Evolutionary conservation across 92 coral and sea anemone genomes (phyloP), one percentile per base, ranked within the genome.

Genomic region (Zoanthus solanderi): DNA sequence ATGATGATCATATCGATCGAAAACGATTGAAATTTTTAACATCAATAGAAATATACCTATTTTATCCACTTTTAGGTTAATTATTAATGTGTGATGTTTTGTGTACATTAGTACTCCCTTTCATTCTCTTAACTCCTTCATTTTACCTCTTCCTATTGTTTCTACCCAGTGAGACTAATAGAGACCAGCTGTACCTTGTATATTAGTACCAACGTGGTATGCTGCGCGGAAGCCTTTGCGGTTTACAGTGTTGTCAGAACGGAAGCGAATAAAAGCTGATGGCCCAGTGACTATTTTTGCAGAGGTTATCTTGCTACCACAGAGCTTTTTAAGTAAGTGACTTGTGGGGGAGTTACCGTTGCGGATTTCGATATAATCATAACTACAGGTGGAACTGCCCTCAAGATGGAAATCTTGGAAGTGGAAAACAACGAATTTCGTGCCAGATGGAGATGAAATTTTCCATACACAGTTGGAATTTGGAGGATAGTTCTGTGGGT

Each of bases 211-310:
- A 9, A 6, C 29, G 37, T 15, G 16, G 50, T 57, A 78, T 6
- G 30, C 52, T 9, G 83, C 83, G 1, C 30, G 48, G 52, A 78
- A 78, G 2, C 83, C 83, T 29, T 15, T 78, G 18, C 56, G 13
- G 52, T 6, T 31, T 7, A 29, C 15, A 58, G 52, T 57, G 7
- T 53, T 15, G 31, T 78, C 83, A 7, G 83, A 47, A 6, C 71
- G 68, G 46, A 78, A 78, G 4, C 83, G 83, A 31, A 78, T 31
- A 12, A 56, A 78, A 61, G 57, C 34, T 30, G 45, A 7, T 57
- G 52, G 50, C 14, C 71, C 67, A n/a, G 13, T 78, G 30, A 71
- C 57, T 13, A 32, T 28, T 61, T 32, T 68, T 2, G 6, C 6
- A 2, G 16, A 0, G 12, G 1, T 8, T 18, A 3, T 31, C 71